These are phyloP conservation scores for Tipula vernalis DNA, from an alignment of 2,888 invertebrate genomes.

Conservation along the genomic window DNA sequence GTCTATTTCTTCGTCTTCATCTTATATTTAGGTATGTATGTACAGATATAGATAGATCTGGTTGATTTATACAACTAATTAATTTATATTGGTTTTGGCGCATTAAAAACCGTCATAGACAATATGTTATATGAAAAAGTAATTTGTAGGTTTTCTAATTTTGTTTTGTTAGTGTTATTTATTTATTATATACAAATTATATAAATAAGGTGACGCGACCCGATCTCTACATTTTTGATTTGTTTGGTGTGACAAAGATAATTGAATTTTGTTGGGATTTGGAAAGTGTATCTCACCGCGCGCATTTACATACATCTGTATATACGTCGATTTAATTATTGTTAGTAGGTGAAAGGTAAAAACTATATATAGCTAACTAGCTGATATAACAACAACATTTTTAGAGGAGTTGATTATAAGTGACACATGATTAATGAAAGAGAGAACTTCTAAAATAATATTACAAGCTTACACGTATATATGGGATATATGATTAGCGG, in stretches of 20 bases:
- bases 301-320: not conserved
- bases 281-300: not conserved
- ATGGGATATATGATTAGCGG: not conserved
- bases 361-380: not conserved
- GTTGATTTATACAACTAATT: conserved; percentile 4
- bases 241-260: not conserved
- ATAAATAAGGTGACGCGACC: not conserved
- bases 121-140: not conserved
- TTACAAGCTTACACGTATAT: not conserved
- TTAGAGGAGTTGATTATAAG: not conserved
- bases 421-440: not conserved
- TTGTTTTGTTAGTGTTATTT: not conserved
- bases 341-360: not conserved
- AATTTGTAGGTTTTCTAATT: conserved; percentile 4
- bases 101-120: conserved; percentile 4
- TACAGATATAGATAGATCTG: not conserved
- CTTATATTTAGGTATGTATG: not conserved
- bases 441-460: not conserved
- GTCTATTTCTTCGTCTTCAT: not conserved
- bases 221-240: not conserved
- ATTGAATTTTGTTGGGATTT: not conserved
- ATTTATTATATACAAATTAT: not conserved
- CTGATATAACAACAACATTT: not conserved
- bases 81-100: conserved; percentile 4
- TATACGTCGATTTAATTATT: not conserved